Evolutionary conservation across 2,888 invertebrate species (phyloP).

Genomic region (Hofmannophila pseudospretella): DNA sequence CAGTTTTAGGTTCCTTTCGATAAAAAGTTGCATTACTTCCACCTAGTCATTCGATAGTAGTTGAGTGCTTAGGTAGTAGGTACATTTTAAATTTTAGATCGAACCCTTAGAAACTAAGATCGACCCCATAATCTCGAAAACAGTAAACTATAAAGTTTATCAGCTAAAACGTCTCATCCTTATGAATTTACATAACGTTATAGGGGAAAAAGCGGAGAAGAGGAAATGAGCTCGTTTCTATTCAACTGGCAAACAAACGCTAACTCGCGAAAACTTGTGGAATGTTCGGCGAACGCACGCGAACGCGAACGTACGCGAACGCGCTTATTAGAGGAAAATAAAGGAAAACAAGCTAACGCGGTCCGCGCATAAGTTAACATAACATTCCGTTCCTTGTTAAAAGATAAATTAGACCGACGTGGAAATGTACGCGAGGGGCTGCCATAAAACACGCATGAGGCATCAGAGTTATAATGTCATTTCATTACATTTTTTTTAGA

Average conservation of each 20-base stretch:
- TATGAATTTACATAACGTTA: too few relatives aligned
- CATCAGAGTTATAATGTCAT: too few relatives aligned
- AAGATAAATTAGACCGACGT: conserved; percentile 65
- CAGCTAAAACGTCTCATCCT: too few relatives aligned
- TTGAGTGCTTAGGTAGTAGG: too few relatives aligned
- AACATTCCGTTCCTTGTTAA: conserved; percentile 62
- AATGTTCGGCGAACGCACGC: conserved; percentile 47
- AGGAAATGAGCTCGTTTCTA: conserved; percentile 54
- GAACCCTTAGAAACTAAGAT: too few relatives aligned
- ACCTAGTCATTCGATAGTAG: too few relatives aligned
- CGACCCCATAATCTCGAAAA: too few relatives aligned
- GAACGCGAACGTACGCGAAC: conserved; percentile 26
- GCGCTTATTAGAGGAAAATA: conserved; percentile 68
- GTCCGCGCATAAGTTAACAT: conserved; percentile 66
- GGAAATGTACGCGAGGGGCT: conserved; percentile 34
- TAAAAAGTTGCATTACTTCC: too few relatives aligned
- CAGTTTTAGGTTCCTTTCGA: too few relatives aligned
- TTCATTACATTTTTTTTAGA: too few relatives aligned
- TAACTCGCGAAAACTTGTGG: conserved; percentile 60
- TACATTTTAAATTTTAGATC: too few relatives aligned
- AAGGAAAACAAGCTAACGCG: conserved; percentile 63
- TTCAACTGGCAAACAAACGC: conserved; percentile 56
- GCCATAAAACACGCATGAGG: neutral
- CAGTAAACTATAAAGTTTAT: too few relatives aligned
- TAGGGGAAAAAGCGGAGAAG: conserved; percentile 28